Percentiles rank a stretch among this genome's conserved stretches.
Conservation (phyloP, 2,113 vertebrate species). For the Dipodomys stephensi region DNA sequence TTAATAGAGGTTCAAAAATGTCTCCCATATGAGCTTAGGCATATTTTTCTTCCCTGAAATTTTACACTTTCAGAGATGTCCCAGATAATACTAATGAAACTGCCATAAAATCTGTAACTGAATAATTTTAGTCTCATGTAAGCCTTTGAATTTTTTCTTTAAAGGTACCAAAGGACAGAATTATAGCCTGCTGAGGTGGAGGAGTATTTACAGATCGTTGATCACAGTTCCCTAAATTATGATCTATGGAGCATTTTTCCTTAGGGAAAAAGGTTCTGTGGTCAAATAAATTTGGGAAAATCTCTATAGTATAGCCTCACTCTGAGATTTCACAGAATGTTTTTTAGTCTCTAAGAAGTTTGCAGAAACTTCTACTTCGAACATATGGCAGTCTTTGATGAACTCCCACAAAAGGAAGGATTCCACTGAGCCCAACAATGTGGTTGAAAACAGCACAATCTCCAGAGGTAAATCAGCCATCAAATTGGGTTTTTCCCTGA, state of each 20-base stretch:
- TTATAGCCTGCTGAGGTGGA: not conserved
- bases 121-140: conserved; percentile 45
- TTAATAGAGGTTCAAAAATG: conserved; percentile 4
- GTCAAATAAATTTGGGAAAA: conserved; percentile 58
- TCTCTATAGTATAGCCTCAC: not conserved
- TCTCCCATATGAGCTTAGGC: not conserved
- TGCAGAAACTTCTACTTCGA: conserved; percentile 54
- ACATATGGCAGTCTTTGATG: conserved; percentile 28
- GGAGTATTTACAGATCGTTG: conserved; percentile 43
- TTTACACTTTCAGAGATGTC: conserved; percentile 44
- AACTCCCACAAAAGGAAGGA: conserved; percentile 53
- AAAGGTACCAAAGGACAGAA: conserved; percentile 31
- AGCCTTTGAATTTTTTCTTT: conserved; percentile 31
- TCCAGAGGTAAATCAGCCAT: not conserved
- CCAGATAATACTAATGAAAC: not conserved
- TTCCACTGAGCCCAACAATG: conserved; percentile 44
- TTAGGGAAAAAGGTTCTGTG: conserved; percentile 48
- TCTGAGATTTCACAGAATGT: conserved; percentile 40
- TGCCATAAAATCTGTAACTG: conserved; percentile 46
- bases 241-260: conserved; percentile 45
- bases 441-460: conserved; percentile 37
- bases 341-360: conserved; percentile 51
- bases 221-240: conserved; percentile 51
- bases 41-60: not conserved
- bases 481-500: not conserved